Evolutionary conservation across 2,888 invertebrate genomes (phyloP).

Genomic region (Drosophila greeni): DNA sequence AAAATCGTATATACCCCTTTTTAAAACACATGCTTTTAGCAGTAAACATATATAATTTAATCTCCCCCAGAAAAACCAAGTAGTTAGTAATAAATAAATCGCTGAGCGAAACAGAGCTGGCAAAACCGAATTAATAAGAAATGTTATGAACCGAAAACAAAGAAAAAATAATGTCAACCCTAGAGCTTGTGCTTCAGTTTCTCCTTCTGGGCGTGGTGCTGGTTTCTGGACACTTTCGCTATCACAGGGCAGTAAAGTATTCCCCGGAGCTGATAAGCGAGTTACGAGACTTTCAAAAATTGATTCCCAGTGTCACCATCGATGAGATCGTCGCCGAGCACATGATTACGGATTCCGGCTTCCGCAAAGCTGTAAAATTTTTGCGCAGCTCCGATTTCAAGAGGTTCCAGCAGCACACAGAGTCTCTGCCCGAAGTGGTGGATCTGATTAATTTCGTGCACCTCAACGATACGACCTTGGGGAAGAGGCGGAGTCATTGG

Average conservation of each 20-base stretch:
- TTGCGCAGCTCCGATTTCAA: constrained; percentile 63
- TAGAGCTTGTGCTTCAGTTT: constrained; percentile 12
- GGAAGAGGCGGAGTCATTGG: not conserved
- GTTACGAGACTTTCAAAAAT: constrained; percentile 61
- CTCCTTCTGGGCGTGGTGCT: constrained; percentile 16
- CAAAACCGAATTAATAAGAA: not conserved
- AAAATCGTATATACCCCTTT: too few relatives aligned
- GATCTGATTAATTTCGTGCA: constrained; percentile 69
- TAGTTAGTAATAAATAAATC: constrained; percentile 9
- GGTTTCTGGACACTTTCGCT: constrained; percentile 4
- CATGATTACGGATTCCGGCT: constrained; percentile 63
- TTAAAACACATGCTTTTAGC: not conserved
- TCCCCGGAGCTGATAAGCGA: constrained; percentile 71
- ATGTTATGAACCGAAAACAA: not conserved
- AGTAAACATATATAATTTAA: constrained; percentile 3
- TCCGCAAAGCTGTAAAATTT: constrained; percentile 67
- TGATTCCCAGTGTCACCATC: constrained; percentile 61
- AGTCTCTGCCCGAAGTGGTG: constrained; percentile 69
- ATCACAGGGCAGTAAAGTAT: constrained; percentile 37
- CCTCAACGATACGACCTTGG: constrained; percentile 48
- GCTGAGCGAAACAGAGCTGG: not conserved
- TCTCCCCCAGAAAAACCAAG: not conserved
- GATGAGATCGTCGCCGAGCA: constrained; percentile 69
- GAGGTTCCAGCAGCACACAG: constrained; percentile 52
- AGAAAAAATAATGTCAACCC: constrained; percentile 3